phyloP scores from a whole-genome alignment of 2,113 vertebrate species.

The Ammodytes marinus region DNA sequence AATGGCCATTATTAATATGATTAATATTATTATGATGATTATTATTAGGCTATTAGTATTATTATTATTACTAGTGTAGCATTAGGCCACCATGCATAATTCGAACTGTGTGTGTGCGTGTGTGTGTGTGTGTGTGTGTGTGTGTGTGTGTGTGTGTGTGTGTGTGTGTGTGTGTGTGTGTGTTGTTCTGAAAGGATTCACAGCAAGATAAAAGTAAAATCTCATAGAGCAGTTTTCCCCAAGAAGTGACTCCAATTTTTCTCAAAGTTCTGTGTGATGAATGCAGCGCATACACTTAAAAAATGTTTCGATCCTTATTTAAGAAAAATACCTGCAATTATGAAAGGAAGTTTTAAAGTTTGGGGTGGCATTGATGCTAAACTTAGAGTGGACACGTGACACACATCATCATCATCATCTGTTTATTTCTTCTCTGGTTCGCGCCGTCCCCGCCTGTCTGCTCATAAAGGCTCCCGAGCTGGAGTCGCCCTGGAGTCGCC shows the following conservation, averaged over 20 bases:
- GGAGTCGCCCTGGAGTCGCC: constrained; percentile 66
- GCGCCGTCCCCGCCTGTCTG: constrained; percentile 6
- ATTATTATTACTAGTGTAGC: background rate
- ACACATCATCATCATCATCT: background rate
- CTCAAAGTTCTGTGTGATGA: background rate
- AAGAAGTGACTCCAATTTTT: background rate
- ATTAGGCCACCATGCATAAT: background rate
- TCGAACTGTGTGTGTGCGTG: background rate
- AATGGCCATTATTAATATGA: background rate
- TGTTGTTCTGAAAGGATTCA: constrained; percentile 4
- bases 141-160: background rate
- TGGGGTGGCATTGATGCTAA: background rate
- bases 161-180: background rate
- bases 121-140: background rate
- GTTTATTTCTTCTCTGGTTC: background rate
- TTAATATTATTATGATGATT: background rate
- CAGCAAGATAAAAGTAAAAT: background rate
- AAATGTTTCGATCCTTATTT: too few species aligned
- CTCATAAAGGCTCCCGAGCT: constrained; percentile 11
- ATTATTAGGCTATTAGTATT: background rate
- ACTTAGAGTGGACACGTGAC: background rate
- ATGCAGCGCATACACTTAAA: background rate
- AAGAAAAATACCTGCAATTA: background rate
- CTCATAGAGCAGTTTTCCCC: background rate
- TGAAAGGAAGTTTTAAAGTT: background rate